These are phyloP conservation scores for Dynastes tityus DNA, from an alignment of 2,888 invertebrate genomes.

Conservation along the genomic window DNA sequence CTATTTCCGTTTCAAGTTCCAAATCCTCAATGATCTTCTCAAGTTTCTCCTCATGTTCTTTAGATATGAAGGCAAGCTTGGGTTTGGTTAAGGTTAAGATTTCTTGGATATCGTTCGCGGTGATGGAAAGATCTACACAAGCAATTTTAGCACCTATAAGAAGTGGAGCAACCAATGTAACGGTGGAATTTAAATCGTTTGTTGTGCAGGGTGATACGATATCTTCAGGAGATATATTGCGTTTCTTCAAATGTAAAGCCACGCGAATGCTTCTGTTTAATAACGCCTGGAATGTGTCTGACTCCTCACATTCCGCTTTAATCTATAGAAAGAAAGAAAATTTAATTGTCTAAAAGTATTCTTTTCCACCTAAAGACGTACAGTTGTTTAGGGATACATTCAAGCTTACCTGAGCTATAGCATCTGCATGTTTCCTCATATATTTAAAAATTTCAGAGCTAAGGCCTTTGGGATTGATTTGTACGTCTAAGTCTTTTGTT, in stretches of 20 bases:
- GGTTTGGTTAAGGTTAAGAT: constrained; percentile 58
- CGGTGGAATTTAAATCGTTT: constrained; percentile 69
- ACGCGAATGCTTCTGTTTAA: constrained; percentile 48
- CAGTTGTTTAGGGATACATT: constrained; percentile 52
- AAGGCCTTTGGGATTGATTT: constrained; percentile 29
- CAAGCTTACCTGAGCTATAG: constrained; percentile 36
- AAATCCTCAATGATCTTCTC: constrained; percentile 24
- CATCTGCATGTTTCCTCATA: constrained; percentile 13
- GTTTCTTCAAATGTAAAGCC: constrained; percentile 39
- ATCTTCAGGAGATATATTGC: constrained; percentile 64
- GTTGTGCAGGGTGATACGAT: constrained; percentile 71
- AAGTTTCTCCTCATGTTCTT: constrained; percentile 47
- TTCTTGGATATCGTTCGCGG: constrained; percentile 56
- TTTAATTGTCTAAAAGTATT: background rate
- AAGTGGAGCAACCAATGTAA: constrained; percentile 71
- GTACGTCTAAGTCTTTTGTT: constrained; percentile 7
- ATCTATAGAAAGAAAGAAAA: constrained; percentile 22
- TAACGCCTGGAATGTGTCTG: constrained; percentile 41
- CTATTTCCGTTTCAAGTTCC: constrained; percentile 41
- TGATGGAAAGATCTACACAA: constrained; percentile 61
- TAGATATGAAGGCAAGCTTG: constrained; percentile 53
- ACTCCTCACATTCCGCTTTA: constrained; percentile 47
- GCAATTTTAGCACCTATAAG: constrained; percentile 68
- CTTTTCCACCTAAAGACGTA: background rate
- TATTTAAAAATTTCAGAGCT: constrained; percentile 30